phyloP scores from a whole-genome alignment of 2,797 vertebrate species.

The Esox lucius region DNA sequence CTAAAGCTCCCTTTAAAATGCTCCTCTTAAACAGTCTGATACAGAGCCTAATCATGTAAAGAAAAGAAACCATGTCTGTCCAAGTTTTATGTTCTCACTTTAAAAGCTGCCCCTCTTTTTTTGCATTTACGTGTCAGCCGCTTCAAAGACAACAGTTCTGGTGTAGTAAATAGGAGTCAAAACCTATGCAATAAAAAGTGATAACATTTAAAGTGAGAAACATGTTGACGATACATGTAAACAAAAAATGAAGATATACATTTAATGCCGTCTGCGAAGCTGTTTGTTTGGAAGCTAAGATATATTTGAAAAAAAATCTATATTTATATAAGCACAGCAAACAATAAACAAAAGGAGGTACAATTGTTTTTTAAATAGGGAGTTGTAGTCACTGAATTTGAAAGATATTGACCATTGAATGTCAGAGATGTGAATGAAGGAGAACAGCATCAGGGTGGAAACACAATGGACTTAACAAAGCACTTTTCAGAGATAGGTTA shows the following conservation, averaged over 20 bases:
- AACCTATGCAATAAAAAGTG: conserved; percentile 30
- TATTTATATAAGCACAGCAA: too few relatives aligned
- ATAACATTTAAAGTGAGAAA: conserved; percentile 20
- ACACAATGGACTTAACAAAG: conserved; percentile 69
- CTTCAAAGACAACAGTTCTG: conserved; percentile 32
- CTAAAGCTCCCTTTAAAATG: conserved; percentile 53
- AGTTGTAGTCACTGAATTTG: conserved; percentile 28
- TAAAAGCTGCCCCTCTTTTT: conserved; percentile 35
- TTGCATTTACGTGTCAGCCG: conserved; percentile 37
- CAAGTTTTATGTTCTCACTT: conserved; percentile 47
- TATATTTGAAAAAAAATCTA: conserved; percentile 10
- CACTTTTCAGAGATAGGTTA: conserved; percentile 66
- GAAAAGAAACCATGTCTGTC: conserved; percentile 38
- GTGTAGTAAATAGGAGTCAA: conserved; percentile 26
- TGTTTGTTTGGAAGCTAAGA: conserved; percentile 4
- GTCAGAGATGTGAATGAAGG: conserved; percentile 46
- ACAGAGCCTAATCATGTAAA: conserved; percentile 63
- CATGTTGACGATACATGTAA: conserved; percentile 10
- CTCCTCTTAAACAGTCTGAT: conserved; percentile 71
- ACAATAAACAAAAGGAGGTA: neutral
- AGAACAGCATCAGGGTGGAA: conserved; percentile 45
- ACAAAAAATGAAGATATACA: conserved; percentile 16
- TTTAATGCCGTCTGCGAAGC: conserved; percentile 6
- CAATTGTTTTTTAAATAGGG: too few relatives aligned
- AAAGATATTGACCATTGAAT: conserved; percentile 69